Base-by-base conservation (phyloP, 1,140 invertebrate species). In the Carposina sasakii region DNA sequence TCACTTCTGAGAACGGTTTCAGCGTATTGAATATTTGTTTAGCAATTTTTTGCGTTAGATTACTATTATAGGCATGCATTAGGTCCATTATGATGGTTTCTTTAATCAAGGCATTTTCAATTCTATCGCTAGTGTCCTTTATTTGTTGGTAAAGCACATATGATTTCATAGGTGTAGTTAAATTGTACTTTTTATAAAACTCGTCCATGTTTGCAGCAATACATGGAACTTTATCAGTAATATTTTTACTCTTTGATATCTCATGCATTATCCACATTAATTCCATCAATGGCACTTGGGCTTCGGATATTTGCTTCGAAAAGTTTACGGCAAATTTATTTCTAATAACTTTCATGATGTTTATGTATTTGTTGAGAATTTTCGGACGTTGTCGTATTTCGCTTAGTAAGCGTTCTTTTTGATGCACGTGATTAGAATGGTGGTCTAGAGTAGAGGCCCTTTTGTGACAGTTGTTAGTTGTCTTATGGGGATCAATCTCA, bases 231-330 rank as follows among this genome's bases (percentile, higher is more conserved):
- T 50, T 50, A 21, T 68, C 48, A 0, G 48, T 53, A 5, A 61
- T 67, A 1, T 59, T 46, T 39, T 70, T 68, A 28, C 36, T 71
- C 47, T 56, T 61, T 20, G 63, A 57, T 12, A 79, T 48, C 20
- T 75, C 62, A 2, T 49, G 54, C 45, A 78, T 67, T 9, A 75
- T 55, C 61, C 66, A 72, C 2, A 84, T 52, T 15, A 84, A 55
- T 52, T 84, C 75, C 20, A 84, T 33, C 69, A 79, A 68, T 1
- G 68, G 67, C 15, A 83, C n/a, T 28, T 69, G 67, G 8, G 71
- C 57, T 34, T 72, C 69, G 21, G 65, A 70, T 9, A 79, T 48
- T 28, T 63, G 72, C 60, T 71, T 76, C 0, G 61, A 23, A 24
- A 74, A 61, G 40, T 78, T 74, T 5, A 54, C 55, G 1, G 60